Base-by-base conservation (phyloP, 2,113 vertebrate genomes). In the Micronycteris hirsuta region DNA sequence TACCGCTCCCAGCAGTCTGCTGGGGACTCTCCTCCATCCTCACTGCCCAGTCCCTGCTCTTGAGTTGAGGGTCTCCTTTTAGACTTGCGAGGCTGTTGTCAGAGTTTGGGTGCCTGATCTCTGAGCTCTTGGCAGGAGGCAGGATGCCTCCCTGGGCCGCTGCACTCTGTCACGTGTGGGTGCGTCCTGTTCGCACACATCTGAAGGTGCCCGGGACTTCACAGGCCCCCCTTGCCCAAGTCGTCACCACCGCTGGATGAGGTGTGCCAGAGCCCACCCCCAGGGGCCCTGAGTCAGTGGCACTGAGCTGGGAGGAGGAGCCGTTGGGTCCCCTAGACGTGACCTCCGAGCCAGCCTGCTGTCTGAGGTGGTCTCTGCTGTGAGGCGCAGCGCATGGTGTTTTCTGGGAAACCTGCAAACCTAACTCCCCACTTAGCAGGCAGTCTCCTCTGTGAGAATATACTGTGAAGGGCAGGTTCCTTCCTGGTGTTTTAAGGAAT, bases 11-110 rank as follows among this genome's bases (percentile, higher is more conserved):
- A 7, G 38, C 56, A 2, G 16, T 16, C 33, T 9, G 83, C n/a
- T 14, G 4, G n/a, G n/a, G n/a, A n/a, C n/a, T 28, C 76, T 73
- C 11, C 0, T 33, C 36, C 24, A 20, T 5, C 15, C 0, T 5
- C 2, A 3, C 33, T 15, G 31, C 52, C 33, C 22, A 0, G 43
- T 10, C n/a, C 88, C 67, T 33, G 73, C n/a, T 36, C 84, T 36
- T 22, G 56, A 47, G 47, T 43, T 10, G 0, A 1, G 2, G 33
- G 14, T 85, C 52, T 76, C 28, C 38, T 56, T 61, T 68, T 19
- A 56, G 26, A 19, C 38, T 43, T 26, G 1, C 7, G 8, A 49
- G 43, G 6, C 49, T 33, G 65, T n/a, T 61, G 36, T 70, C 36
- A 12, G 36, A 33, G 13, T 7, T 2, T 7, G 6, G 65, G 20